Conservation (phyloP, 37 sponge, comb jelly and placozoan genomes). For the Aplysina aerophoba region DNA sequence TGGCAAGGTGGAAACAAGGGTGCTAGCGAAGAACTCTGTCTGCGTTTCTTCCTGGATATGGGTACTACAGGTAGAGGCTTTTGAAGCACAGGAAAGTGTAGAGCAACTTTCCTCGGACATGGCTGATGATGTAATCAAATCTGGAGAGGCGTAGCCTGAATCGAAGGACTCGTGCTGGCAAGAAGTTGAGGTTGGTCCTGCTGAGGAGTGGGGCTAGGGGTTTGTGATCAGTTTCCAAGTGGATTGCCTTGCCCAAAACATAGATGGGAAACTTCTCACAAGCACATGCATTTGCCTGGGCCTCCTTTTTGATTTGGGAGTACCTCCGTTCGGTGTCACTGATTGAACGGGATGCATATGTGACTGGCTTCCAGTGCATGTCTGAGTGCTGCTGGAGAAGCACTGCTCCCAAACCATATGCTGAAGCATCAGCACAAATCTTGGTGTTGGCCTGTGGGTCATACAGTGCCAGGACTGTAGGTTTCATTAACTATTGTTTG, state of each 20-base stretch:
- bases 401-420: constrained; percentile 45
- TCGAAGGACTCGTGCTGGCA: constrained; percentile 46
- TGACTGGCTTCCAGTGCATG: constrained; percentile 12
- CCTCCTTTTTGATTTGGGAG: constrained; percentile 31
- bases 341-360: constrained; percentile 28
- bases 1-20: constrained; percentile 8
- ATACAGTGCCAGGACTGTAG: constrained; percentile 52
- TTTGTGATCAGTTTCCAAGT: constrained; percentile 60
- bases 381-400: constrained; percentile 18
- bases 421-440: constrained; percentile 40
- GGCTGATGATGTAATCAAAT: constrained; percentile 33
- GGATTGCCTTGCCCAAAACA: constrained; percentile 34
- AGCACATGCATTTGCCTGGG: constrained; percentile 21
- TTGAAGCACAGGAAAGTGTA: constrained; percentile 47
- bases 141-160: constrained; percentile 42
- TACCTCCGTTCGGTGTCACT: constrained; percentile 2
- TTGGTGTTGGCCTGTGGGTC: constrained; percentile 26
- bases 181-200: constrained; percentile 21
- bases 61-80: neutral
- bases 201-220: constrained; percentile 55
- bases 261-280: constrained; percentile 35
- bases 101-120: constrained; percentile 53
- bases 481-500: constrained; percentile 38
- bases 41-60: neutral
- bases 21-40: constrained; percentile 15